A percentile compares a stretch with the other conserved stretches of the same genome.
Evolutionary conservation across 2,888 invertebrate genomes (phyloP).

Genomic region (Andrena fulva): DNA sequence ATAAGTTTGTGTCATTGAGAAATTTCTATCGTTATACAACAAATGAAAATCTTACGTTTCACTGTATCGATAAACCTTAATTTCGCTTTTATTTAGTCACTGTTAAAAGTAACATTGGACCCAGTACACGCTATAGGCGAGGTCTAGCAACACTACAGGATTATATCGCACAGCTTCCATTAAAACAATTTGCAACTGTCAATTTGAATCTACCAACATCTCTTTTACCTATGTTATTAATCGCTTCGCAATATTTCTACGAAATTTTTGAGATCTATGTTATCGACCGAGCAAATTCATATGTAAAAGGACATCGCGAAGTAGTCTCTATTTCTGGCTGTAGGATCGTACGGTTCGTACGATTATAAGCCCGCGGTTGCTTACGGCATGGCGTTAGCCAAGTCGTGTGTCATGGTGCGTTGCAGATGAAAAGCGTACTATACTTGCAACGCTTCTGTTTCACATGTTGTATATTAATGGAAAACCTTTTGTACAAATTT

Average conservation of each 20-base stretch:
- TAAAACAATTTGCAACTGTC: no score
- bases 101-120: no score
- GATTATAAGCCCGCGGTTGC: conserved; percentile 56
- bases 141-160: no score
- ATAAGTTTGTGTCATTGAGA: no score
- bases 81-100: no score
- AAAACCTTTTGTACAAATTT: conserved; percentile 63
- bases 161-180: no score
- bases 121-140: no score
- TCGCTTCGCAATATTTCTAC: not conserved
- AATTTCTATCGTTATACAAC: no score
- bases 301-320: conserved; percentile 18
- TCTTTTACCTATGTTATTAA: no score
- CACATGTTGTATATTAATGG: conserved; percentile 66
- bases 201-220: no score
- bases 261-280: conserved; percentile 8
- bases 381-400: conserved; percentile 77
- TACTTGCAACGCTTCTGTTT: conserved; percentile 55
- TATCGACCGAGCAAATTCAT: conserved; percentile 36
- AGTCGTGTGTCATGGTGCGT: conserved; percentile 74
- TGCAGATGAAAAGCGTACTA: conserved; percentile 67
- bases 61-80: no score
- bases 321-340: conserved; percentile 55
- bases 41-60: no score
- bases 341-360: conserved; percentile 56